Conservation (phyloP, 2,113 vertebrate genomes). For the Eulemur rufifrons region DNA sequence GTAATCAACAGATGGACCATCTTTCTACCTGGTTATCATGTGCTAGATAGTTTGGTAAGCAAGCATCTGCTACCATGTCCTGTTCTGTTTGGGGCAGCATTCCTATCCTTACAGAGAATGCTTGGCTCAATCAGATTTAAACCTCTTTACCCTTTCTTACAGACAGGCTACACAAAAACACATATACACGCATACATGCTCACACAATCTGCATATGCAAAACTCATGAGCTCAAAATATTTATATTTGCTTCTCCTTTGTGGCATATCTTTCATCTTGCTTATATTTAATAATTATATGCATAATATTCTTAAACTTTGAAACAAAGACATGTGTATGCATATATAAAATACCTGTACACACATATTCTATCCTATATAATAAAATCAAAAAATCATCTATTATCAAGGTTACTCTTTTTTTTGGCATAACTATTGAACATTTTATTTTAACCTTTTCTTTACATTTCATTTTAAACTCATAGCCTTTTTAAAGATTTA, state of each 20-base stretch:
- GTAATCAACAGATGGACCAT: not conserved
- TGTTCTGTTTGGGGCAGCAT: not conserved
- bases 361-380: not conserved
- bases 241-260: not conserved
- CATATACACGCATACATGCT: not conserved
- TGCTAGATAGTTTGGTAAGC: not conserved
- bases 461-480: not conserved
- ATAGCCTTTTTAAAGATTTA: not conserved
- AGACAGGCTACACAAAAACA: not conserved
- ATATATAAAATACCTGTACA: not conserved
- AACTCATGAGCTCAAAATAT: not conserved
- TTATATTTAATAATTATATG: not conserved
- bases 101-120: not conserved
- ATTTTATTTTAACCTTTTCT: not conserved
- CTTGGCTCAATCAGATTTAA: not conserved
- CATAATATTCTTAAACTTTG: not conserved
- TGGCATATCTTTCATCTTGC: not conserved
- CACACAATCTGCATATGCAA: not conserved
- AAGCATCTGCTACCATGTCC: not conserved
- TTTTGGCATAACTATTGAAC: not conserved
- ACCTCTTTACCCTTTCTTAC: not conserved
- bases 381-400: not conserved
- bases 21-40: not conserved
- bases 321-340: not conserved
- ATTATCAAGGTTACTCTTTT: not conserved